phyloP scores from a whole-genome alignment of 2,113 vertebrate genomes.

The Oryzias celebensis region DNA sequence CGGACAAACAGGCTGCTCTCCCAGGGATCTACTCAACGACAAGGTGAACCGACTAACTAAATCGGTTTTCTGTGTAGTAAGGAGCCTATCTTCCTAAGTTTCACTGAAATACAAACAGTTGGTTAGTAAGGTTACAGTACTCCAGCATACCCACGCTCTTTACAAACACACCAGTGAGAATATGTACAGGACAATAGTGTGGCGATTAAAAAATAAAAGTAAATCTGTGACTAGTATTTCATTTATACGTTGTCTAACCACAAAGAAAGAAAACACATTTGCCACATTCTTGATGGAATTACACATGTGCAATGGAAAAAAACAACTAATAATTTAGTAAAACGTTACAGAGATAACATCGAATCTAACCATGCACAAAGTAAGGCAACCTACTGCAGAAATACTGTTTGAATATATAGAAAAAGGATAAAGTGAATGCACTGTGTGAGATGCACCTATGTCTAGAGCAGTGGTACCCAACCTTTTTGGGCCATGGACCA shows the following conservation, averaged over 20 bases:
- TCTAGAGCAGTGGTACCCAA: conserved; percentile 51
- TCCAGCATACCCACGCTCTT: conserved; percentile 52
- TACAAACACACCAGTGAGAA: conserved; percentile 49
- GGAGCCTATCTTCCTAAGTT: conserved; percentile 52
- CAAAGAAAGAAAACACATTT: conserved; percentile 60
- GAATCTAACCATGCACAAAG: conserved; percentile 91
- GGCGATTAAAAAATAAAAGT: conserved; percentile 37
- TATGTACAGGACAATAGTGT: conserved; percentile 54
- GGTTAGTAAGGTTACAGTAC: conserved; percentile 42
- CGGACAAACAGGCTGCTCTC: conserved; percentile 1
- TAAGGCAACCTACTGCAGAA: conserved; percentile 93
- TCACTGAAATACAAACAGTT: conserved; percentile 56
- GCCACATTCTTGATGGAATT: conserved; percentile 63
- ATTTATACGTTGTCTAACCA: conserved; percentile 64
- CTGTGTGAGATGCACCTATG: conserved; percentile 62
- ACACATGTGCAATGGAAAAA: conserved; percentile 50
- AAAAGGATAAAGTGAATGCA: conserved; percentile 71
- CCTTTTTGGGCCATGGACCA: conserved; percentile 24
- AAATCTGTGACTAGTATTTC: conserved; percentile 52
- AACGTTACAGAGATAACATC: conserved; percentile 82
- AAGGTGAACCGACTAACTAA: conserved; percentile 49
- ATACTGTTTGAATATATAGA: conserved; percentile 83
- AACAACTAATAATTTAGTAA: conserved; percentile 62
- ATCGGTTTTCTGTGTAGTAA: conserved; percentile 44
- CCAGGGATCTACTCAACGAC: conserved; percentile 48